Conservation (phyloP, 2,888 invertebrate genomes). For the Copidosoma aretas region DNA sequence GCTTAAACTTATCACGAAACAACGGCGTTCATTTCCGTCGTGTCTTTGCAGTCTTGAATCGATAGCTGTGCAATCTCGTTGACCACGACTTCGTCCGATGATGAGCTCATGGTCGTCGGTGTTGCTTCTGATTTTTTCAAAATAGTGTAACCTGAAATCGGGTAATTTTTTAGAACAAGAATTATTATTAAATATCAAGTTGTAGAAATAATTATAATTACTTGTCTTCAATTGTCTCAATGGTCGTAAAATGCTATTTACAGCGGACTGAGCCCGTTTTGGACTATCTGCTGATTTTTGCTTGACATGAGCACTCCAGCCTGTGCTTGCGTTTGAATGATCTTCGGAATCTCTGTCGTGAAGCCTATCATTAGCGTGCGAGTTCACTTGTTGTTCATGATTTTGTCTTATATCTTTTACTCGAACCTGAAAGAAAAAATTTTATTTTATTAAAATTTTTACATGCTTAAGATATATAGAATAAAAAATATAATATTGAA, state of each 20-base stretch:
- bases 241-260: constrained; percentile 55
- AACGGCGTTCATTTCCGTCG: constrained; percentile 50
- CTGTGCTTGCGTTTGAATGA: constrained; percentile 19
- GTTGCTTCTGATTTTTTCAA: constrained; percentile 50
- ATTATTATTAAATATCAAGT: background rate
- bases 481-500: background rate
- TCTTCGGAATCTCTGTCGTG: constrained; percentile 31
- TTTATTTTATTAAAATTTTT: background rate
- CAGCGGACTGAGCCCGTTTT: constrained; percentile 51
- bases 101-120: constrained; percentile 24
- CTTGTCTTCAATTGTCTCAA: background rate
- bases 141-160: constrained; percentile 52
- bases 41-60: constrained; percentile 56
- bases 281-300: constrained; percentile 45
- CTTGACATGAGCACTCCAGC: constrained; percentile 43
- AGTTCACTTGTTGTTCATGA: constrained; percentile 31
- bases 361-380: constrained; percentile 21
- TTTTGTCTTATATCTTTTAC: constrained; percentile 31
- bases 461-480: background rate
- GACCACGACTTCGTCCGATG: constrained; percentile 48
- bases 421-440: constrained; percentile 18
- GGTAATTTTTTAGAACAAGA: background rate
- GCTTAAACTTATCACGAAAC: constrained; percentile 55
- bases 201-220: background rate
- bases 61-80: constrained; percentile 54